phyloP scores from a whole-genome alignment of 2,797 vertebrate species.

The Hypotaenidia okinawae region DNA sequence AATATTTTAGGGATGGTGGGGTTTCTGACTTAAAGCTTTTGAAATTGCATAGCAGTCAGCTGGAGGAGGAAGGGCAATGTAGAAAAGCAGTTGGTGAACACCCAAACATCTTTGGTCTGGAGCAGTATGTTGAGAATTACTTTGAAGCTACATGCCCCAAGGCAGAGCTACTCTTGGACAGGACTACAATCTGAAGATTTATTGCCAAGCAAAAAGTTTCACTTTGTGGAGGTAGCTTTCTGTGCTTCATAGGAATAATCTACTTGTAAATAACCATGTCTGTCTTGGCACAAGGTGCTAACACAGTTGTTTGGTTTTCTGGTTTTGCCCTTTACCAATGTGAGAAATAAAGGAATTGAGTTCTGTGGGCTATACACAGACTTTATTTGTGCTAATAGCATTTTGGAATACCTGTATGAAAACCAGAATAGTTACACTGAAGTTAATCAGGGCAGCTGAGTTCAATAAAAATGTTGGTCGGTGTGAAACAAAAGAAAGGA shows the following conservation, averaged over 20 bases:
- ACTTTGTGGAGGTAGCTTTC: not conserved
- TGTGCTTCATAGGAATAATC: not conserved
- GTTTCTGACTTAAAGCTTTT: conserved; percentile 6
- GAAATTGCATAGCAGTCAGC: not conserved
- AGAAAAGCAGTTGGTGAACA: not conserved
- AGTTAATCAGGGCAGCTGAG: not conserved
- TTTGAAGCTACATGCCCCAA: not conserved
- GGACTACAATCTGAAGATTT: not conserved
- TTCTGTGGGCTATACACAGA: not conserved
- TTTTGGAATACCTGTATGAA: not conserved
- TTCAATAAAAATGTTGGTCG: not conserved
- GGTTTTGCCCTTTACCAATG: not conserved
- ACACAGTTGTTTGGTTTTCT: not conserved
- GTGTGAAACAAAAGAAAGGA: not conserved
- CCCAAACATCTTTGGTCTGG: not conserved
- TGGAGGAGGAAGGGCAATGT: not conserved
- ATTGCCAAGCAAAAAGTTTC: not conserved
- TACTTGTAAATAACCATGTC: not conserved
- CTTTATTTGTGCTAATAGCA: not conserved
- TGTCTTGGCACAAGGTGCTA: not conserved
- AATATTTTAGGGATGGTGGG: conserved; percentile 23
- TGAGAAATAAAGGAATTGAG: not conserved
- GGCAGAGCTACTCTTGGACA: not conserved
- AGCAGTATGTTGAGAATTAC: not conserved
- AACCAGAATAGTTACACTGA: not conserved